Evolutionary conservation across 2,797 vertebrate genomes (phyloP).

Genomic region (Microcaecilia unicolor): DNA sequence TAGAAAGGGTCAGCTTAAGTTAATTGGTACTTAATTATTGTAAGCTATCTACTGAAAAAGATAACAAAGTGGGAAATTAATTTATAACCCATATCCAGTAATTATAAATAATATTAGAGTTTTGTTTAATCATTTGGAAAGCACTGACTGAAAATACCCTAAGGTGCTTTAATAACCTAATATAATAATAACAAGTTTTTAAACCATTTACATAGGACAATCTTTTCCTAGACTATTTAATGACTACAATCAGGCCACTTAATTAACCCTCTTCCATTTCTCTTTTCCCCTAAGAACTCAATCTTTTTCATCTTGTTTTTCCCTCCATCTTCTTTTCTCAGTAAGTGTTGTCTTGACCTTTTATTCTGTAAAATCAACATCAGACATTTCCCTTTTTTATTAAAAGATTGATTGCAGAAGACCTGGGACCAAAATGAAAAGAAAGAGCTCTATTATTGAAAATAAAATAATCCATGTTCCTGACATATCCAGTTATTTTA

Average conservation of each 20-base stretch:
- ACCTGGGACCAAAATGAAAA: not conserved
- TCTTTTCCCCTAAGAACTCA: not conserved
- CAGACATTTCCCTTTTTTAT: slow-evolving; percentile 31
- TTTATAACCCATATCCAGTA: slow-evolving; percentile 5
- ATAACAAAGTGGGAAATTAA: slow-evolving; percentile 30
- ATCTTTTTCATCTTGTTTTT: slow-evolving; percentile 5
- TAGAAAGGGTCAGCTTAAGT: slow-evolving; percentile 20
- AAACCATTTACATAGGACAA: not conserved
- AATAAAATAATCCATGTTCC: slow-evolving; percentile 5
- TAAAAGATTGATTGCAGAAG: slow-evolving; percentile 28
- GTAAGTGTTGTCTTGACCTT: slow-evolving; percentile 32
- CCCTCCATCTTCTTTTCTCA: slow-evolving; percentile 11
- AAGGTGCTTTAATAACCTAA: slow-evolving; percentile 8
- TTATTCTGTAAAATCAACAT: slow-evolving; percentile 21
- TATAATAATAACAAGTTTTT: slow-evolving; percentile 14
- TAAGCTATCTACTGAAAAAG: slow-evolving; percentile 35
- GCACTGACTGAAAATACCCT: slow-evolving; percentile 8
- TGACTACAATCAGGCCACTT: slow-evolving; percentile 1
- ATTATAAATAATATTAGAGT: slow-evolving; percentile 7
- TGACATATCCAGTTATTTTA: slow-evolving; percentile 1
- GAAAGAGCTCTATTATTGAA: not conserved
- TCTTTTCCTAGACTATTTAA: slow-evolving; percentile 9
- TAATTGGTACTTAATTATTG: slow-evolving; percentile 36
- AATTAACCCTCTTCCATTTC: slow-evolving; percentile 21
- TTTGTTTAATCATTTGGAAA: slow-evolving; percentile 20